phyloP scores from a whole-genome alignment of 64 coral and sea anemone genomes.

The Orbicella faveolata region DNA sequence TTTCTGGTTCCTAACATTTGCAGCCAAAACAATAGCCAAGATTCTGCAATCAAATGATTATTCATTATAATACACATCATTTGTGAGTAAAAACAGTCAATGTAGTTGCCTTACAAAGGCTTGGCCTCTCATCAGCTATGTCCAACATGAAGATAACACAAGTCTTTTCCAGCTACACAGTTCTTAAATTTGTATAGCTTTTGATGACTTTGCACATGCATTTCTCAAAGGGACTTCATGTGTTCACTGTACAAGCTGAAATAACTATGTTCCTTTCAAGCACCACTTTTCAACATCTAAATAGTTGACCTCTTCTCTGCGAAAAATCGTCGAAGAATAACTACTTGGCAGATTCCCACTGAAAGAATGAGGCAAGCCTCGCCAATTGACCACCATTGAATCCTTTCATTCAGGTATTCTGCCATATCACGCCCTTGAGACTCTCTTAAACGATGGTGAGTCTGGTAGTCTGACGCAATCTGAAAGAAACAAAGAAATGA shows the following conservation, averaged over 20 bases:
- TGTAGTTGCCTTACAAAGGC: neutral
- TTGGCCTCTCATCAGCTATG: neutral
- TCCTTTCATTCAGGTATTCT: slow-evolving; percentile 95
- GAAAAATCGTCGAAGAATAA: slow-evolving; percentile 96
- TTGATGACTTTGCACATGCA: neutral
- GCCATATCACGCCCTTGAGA: slow-evolving; percentile 87
- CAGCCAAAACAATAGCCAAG: neutral
- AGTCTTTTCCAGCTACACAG: slow-evolving; percentile 8
- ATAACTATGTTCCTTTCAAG: neutral
- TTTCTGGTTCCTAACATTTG: neutral
- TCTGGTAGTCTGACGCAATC: slow-evolving; percentile 96
- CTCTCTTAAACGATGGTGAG: slow-evolving; percentile 88
- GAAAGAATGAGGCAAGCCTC: slow-evolving; percentile 82
- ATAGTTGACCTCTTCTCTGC: slow-evolving; percentile 98
- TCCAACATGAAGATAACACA: neutral
- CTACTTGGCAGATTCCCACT: slow-evolving; percentile 93
- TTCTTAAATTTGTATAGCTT: neutral
- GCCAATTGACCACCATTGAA: slow-evolving; percentile 96
- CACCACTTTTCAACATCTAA: slow-evolving; percentile 28
- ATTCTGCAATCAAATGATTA: neutral
- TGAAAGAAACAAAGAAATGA: slow-evolving; percentile 4
- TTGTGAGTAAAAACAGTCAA: slow-evolving; percentile 13
- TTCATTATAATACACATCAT: slow-evolving; percentile 17
- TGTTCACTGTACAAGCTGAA: neutral
- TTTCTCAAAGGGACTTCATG: neutral